Base-by-base conservation (phyloP, 2,797 vertebrate species). In the Neopelma chrysocephalum region DNA sequence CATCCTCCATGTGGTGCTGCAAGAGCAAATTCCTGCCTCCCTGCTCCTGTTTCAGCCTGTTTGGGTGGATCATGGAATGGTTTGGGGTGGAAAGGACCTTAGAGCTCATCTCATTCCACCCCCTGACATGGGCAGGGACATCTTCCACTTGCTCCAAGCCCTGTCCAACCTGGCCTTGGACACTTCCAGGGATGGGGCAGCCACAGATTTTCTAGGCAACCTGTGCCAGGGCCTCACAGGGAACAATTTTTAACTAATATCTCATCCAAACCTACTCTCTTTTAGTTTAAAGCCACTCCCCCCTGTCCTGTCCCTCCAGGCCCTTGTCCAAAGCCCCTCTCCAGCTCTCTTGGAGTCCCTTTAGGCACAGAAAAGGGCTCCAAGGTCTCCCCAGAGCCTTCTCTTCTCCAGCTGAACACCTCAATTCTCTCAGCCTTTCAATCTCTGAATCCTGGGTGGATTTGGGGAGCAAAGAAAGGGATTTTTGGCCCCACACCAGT, bases 21-120 rank as follows among this genome's bases (percentile, higher is more conserved):
- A 31, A 17, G 43, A 84, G 53, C 62, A 43, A 66, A n/a, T 20
- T 34, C 53, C 23, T 31, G 38, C 83, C 25, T 66, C 32, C 36
- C 13, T 3, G 5, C 34, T 26, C 47, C 0, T 1, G 5, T 18
- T 42, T 17, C 60, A 45, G 64, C 48, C 36, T 20, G 9, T 54
- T 23, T 45, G 91, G 66, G n/a, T 31, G 61, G 18, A 9, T 47
- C 68, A 12, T 23, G 11, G 7, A 1, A 10, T 11, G 34, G 10
- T 10, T 40, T 56, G 69, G 29, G 48, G 12, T 6, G 29, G 51
- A 25, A 60, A 12, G n/a, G 31, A 60, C 36, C 15, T 29, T 8
- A 72, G 27, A 64, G 4, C 8, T 7, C 40, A 14, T 1, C 26
- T 3, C 2, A 6, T 8, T 2, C 27, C 42, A 57, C 15, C 25